Percentiles rank a stretch among this genome's conserved stretches.
Conservation (phyloP, 2,888 invertebrate species). For the Phalangium opilio region DNA sequence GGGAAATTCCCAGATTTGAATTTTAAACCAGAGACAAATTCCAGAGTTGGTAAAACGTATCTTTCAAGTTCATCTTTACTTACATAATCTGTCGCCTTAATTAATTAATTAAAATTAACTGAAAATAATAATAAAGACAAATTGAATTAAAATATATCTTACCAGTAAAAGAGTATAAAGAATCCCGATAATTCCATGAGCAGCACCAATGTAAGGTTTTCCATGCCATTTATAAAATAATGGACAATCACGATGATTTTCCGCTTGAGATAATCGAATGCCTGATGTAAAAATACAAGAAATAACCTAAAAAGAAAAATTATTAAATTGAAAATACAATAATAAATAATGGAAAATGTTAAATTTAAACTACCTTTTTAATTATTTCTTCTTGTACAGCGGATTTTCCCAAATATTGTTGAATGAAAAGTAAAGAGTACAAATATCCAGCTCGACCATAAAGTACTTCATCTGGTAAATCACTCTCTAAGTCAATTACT, state of each 20-base stretch:
- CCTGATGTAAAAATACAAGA: constrained; percentile 42
- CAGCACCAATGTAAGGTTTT: constrained; percentile 70
- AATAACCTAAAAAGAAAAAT: constrained; percentile 41
- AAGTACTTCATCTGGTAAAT: constrained; percentile 60
- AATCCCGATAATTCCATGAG: constrained; percentile 77
- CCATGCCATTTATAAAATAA: constrained; percentile 77
- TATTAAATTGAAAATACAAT: not conserved
- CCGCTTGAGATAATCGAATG: constrained; percentile 39
- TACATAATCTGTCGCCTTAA: constrained; percentile 41
- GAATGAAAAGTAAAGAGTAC: constrained; percentile 57
- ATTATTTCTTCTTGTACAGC: constrained; percentile 44
- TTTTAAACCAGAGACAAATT: constrained; percentile 30
- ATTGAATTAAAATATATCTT: constrained; percentile 16
- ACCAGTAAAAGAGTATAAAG: constrained; percentile 65
- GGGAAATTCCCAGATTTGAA: constrained; percentile 51
- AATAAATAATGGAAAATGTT: not conserved
- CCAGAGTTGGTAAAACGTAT: constrained; percentile 30
- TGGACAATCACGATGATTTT: constrained; percentile 34
- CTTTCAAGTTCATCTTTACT: constrained; percentile 40
- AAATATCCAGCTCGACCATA: constrained; percentile 74
- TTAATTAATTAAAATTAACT: constrained; percentile 10
- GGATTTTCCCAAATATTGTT: constrained; percentile 44
- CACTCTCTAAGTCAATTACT: constrained; percentile 38
- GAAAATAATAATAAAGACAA: not conserved
- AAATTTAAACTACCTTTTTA: constrained; percentile 39